Percentiles rank a stretch among this genome's conserved stretches.
Evolutionary conservation across 2,113 vertebrate species (phyloP).

Genomic region (Pipra filicauda): DNA sequence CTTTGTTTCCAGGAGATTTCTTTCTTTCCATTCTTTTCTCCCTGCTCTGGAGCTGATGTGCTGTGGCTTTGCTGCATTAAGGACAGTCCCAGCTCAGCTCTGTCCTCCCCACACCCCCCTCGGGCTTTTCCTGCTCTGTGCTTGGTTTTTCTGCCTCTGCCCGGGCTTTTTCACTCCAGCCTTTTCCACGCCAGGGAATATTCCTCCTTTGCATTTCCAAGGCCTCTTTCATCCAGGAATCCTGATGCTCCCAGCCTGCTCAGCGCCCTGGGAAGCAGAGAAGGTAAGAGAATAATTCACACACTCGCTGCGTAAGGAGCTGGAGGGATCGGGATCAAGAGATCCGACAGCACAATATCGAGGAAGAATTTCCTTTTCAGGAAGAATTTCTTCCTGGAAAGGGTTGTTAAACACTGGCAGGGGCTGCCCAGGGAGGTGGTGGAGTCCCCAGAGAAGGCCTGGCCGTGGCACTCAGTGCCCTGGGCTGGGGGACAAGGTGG

Average conservation of each 20-base stretch:
- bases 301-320: background rate
- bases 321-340: background rate
- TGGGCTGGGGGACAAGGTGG: background rate
- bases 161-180: background rate
- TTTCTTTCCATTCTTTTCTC: background rate
- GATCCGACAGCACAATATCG: background rate
- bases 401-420: background rate
- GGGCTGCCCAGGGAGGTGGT: background rate
- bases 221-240: background rate
- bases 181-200: background rate
- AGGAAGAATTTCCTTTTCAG: background rate
- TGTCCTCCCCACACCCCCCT: background rate
- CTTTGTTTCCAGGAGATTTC: background rate
- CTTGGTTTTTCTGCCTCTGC: background rate
- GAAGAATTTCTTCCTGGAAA: background rate
- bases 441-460: background rate
- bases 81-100: background rate
- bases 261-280: background rate
- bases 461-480: background rate
- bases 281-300: background rate
- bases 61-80: background rate
- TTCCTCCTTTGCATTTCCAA: background rate
- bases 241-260: background rate
- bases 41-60: background rate
- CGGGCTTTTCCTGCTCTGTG: background rate